These are phyloP conservation scores for Nemotelus nigrinus DNA, from an alignment of 2,888 invertebrate species.

Conservation along the genomic window DNA sequence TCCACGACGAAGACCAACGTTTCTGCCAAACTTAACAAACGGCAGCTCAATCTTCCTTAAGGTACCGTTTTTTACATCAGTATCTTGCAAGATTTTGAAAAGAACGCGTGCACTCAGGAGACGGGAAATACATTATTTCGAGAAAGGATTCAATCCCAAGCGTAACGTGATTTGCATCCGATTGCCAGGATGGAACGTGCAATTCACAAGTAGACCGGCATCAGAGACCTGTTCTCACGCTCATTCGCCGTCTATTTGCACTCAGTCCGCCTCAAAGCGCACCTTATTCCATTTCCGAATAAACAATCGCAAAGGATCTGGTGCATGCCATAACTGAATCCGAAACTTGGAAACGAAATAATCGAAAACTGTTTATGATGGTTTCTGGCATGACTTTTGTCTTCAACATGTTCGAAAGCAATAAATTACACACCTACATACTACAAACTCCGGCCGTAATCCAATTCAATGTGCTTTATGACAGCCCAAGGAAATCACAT, in stretches of 20 bases:
- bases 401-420: conserved; percentile 40
- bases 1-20: too few species aligned
- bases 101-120: conserved; percentile 11
- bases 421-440: conserved; percentile 42
- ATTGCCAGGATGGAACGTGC: conserved; percentile 47
- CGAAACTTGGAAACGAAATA: conserved; percentile 26
- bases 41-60: not conserved
- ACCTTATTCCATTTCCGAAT: conserved; percentile 17
- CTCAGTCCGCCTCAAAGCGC: not conserved
- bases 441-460: conserved; percentile 1
- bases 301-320: not conserved
- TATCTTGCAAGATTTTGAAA: not conserved
- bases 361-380: conserved; percentile 37
- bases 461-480: conserved; percentile 15
- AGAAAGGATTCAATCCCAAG: conserved; percentile 34
- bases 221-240: conserved; percentile 35
- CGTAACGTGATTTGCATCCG: conserved; percentile 49
- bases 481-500: conserved; percentile 20
- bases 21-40: not conserved
- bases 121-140: conserved; percentile 12
- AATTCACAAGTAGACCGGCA: not conserved
- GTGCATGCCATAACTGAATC: not conserved
- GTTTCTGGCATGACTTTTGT: conserved; percentile 39
- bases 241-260: not conserved
- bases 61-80: conserved; percentile 2